Percentiles rank a stretch among this genome's conserved stretches.
Conservation (phyloP, 1,140 invertebrate species). For the Drosophila sp. region DNA sequence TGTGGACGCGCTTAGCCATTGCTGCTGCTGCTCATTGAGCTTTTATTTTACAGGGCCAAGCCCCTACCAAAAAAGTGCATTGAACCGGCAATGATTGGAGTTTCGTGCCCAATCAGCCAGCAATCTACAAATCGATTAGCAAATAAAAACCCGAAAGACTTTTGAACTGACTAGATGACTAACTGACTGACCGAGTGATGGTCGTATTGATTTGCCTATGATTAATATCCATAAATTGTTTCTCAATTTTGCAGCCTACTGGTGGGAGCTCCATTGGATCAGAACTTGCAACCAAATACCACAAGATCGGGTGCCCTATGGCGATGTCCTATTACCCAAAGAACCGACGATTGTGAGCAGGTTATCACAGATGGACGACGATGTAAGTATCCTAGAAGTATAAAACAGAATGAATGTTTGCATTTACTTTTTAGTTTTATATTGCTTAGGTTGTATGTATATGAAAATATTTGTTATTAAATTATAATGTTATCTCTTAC, state of each 20-base stretch:
- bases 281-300: conserved; percentile 93
- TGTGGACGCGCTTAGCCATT: conserved; percentile 62
- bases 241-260: conserved; percentile 87
- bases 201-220: background rate
- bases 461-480: too few species aligned
- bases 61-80: conserved; percentile 59
- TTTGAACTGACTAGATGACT: conserved; percentile 17
- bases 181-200: background rate
- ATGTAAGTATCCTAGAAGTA: conserved; percentile 86
- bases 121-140: conserved; percentile 53
- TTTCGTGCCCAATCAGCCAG: conserved; percentile 27
- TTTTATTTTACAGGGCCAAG: conserved; percentile 48
- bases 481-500: too few species aligned
- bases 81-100: conserved; percentile 48
- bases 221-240: conserved; percentile 5
- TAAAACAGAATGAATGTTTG: too few species aligned
- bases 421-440: background rate
- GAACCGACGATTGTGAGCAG: conserved; percentile 89
- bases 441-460: background rate
- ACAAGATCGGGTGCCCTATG: conserved; percentile 94
- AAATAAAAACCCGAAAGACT: conserved; percentile 9
- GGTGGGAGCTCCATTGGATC: conserved; percentile 94
- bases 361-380: conserved; percentile 93
- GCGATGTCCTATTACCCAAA: conserved; percentile 90
- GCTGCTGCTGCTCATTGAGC: conserved; percentile 22